These are phyloP conservation scores for Ypsolopha scabrella DNA, from an alignment of 2,888 invertebrate genomes.

Conservation along the genomic window DNA sequence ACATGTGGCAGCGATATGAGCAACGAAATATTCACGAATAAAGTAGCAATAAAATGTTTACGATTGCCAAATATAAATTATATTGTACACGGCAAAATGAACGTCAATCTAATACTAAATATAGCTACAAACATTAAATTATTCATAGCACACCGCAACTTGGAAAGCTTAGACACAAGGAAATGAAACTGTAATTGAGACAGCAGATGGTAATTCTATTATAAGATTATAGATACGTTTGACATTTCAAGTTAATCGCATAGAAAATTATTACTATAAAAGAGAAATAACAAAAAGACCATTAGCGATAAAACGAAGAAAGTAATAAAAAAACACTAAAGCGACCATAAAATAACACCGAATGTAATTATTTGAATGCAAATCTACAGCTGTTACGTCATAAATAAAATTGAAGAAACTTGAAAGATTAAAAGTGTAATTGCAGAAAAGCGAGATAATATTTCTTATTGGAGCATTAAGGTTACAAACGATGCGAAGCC, in stretches of 20 bases:
- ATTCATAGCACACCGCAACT: neutral
- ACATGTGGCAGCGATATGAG: slow-evolving; percentile 19
- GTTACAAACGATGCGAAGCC: slow-evolving; percentile 55
- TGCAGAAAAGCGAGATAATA: slow-evolving; percentile 24
- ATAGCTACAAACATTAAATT: neutral
- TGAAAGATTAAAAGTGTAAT: slow-evolving; percentile 30
- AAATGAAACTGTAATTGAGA: neutral
- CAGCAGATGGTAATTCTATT: too few species aligned
- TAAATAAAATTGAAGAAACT: neutral
- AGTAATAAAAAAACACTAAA: neutral
- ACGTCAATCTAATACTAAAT: slow-evolving; percentile 24
- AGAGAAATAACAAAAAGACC: neutral
- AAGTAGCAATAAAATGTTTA: slow-evolving; percentile 42
- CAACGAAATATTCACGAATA: slow-evolving; percentile 24
- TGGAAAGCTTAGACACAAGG: too few species aligned
- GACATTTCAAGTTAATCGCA: too few species aligned
- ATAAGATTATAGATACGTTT: too few species aligned
- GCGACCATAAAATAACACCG: neutral
- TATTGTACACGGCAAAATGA: slow-evolving; percentile 37
- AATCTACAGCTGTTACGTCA: neutral
- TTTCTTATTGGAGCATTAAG: slow-evolving; percentile 43
- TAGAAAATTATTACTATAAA: neutral
- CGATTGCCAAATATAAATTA: slow-evolving; percentile 44
- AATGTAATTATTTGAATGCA: neutral
- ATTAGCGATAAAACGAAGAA: neutral